Evolutionary conservation across 2,888 invertebrate species (phyloP).

Genomic region (Epirrhoe alternata): DNA sequence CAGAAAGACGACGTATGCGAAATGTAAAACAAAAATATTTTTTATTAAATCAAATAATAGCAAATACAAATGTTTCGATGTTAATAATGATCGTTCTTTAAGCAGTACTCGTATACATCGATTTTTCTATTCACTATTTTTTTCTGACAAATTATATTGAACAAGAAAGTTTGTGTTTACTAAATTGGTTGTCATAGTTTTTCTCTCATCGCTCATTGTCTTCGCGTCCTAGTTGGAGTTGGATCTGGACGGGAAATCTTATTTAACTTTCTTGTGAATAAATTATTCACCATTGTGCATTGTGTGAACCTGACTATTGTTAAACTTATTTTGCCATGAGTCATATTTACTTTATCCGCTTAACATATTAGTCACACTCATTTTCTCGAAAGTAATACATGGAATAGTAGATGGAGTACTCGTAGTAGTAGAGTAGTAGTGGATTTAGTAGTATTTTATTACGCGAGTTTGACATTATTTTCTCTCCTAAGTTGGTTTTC

Average conservation of each 20-base stretch:
- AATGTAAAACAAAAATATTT: too few species aligned
- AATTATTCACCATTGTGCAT: conserved; percentile 17
- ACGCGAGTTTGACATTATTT: not conserved
- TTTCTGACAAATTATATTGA: not conserved
- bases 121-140: too few species aligned
- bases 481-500: not conserved
- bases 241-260: conserved; percentile 11
- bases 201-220: conserved; percentile 36
- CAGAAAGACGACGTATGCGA: too few species aligned
- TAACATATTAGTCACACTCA: not conserved
- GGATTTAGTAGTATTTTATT: too few species aligned
- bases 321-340: not conserved
- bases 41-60: too few species aligned
- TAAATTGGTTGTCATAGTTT: conserved; percentile 30
- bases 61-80: too few species aligned
- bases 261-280: conserved; percentile 18
- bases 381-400: too few species aligned
- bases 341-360: not conserved
- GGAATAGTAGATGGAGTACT: too few species aligned
- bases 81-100: too few species aligned
- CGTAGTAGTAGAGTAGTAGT: too few species aligned
- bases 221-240: conserved; percentile 27
- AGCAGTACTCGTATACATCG: too few species aligned
- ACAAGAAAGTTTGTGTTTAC: conserved; percentile 12
- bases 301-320: conserved; percentile 5